Percentiles rank a stretch among this genome's conserved stretches.
phyloP scores from a whole-genome alignment of 2,113 vertebrate genomes.

The Heterotis niloticus region DNA sequence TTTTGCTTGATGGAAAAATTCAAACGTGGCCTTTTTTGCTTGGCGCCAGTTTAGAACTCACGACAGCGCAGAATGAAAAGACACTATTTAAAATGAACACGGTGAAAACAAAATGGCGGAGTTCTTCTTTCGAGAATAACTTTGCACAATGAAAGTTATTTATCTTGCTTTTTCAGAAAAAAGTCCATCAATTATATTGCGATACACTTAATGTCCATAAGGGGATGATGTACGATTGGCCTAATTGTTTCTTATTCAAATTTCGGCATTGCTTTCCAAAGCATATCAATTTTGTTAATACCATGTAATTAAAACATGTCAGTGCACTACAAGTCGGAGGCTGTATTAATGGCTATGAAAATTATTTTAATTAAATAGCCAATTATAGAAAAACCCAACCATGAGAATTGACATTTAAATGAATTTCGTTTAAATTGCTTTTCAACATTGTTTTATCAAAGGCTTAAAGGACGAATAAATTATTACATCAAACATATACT shows the following conservation, averaged over 20 bases:
- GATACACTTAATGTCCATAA: conserved; percentile 78
- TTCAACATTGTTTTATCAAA: conserved; percentile 99
- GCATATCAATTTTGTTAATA: conserved; percentile 99
- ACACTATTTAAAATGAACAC: neutral
- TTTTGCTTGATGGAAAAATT: too few relatives aligned
- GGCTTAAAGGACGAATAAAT: conserved; percentile 99
- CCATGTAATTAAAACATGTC: conserved; percentile 99
- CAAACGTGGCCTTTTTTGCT: neutral
- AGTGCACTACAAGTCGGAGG: conserved; percentile 98
- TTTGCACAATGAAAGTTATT: conserved; percentile 74
- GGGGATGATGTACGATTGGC: conserved; percentile 99
- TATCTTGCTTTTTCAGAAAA: conserved; percentile 62
- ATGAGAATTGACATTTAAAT: conserved; percentile 99
- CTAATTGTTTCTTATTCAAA: conserved; percentile 99
- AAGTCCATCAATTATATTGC: conserved; percentile 77
- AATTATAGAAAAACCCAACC: conserved; percentile 99
- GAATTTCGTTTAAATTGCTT: conserved; percentile 99
- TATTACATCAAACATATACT: conserved; percentile 90
- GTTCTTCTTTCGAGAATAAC: conserved; percentile 62
- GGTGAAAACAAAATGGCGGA: conserved; percentile 48
- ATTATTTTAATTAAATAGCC: conserved; percentile 99
- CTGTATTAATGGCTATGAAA: conserved; percentile 99
- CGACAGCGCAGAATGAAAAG: neutral
- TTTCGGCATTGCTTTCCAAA: conserved; percentile 99
- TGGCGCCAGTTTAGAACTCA: neutral